Base-by-base conservation (phyloP, 1,140 invertebrate species). In the Heliothis virescens region DNA sequence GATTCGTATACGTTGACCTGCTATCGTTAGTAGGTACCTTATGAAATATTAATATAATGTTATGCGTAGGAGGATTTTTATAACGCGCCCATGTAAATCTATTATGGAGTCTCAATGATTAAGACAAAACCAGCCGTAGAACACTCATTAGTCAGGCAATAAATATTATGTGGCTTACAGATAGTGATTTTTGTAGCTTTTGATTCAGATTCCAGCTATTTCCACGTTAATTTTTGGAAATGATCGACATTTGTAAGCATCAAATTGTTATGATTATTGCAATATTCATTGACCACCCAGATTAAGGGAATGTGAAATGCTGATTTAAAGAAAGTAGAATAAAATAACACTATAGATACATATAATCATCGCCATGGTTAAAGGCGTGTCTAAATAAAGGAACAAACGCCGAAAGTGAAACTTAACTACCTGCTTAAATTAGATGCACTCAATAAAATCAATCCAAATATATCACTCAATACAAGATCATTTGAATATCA, bases 241-340 rank as follows among this genome's bases (percentile, higher is more conserved):
- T 75, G 34, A 16, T 3, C 9, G 18, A n/a, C 53, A 75, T 75
- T 75, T 63, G n/a, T 62, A 62, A 26, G 50, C 41, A 50, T 63
- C 47, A 29, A 62, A 71, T 16, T 69, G n/a, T 34, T 52, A 41
- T 5, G 47, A 72, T 63, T 63, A 79, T 77, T 73, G 21, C 59
- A 79, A 76, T 79, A 18, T 12, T 52, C 63, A 60, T 21, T 81
- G 82, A 60, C 81, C 81, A 85, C 79, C 76, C 83, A 79, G 65
- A 79, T 26, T 11, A 63, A 29, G 2, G 29, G 26, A 63, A 26
- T 15, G 26, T 26, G 26, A 29, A 26, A 63, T 63, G 12, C 34
- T 41, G 34, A 41, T 41, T 41, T 41, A 9, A 41, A 41, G 34
- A 41, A 41, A 41, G 34, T 41, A 41, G 34, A 41, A 41, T 41